phyloP scores from a whole-genome alignment of 1,140 invertebrate species.

The Cydia strobilella region DNA sequence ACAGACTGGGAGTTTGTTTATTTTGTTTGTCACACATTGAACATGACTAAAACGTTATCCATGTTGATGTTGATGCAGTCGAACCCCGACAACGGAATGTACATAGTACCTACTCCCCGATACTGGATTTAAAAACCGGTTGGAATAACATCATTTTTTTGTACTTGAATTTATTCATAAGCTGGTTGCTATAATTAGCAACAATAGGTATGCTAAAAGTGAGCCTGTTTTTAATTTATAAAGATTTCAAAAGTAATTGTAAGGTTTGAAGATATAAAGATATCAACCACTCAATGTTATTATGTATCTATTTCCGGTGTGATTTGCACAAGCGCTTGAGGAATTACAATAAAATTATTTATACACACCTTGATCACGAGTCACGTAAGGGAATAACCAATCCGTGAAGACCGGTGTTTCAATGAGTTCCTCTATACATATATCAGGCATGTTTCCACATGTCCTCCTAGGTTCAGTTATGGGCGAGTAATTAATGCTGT shows the following conservation, averaged over 20 bases:
- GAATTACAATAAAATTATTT: slow-evolving; percentile 12
- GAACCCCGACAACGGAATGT: neutral
- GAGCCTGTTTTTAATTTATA: neutral
- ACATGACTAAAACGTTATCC: slow-evolving; percentile 23
- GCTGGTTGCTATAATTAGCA: slow-evolving; percentile 11
- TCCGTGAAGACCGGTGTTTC: neutral
- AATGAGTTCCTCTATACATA: neutral
- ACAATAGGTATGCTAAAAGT: neutral
- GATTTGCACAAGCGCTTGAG: neutral
- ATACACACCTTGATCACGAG: slow-evolving; percentile 7
- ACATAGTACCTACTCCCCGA: neutral
- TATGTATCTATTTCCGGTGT: neutral
- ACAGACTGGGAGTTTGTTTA: slow-evolving; percentile 6
- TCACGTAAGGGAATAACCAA: slow-evolving; percentile 1
- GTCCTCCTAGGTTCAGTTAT: neutral
- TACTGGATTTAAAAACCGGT: slow-evolving; percentile 21
- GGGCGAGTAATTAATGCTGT: slow-evolving; percentile 54
- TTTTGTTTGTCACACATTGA: slow-evolving; percentile 16
- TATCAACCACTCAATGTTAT: neutral
- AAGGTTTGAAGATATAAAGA: neutral
- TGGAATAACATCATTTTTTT: neutral
- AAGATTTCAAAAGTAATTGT: too few relatives aligned
- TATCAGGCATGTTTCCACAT: neutral
- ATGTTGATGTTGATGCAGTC: slow-evolving; percentile 18
- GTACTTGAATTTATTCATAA: slow-evolving; percentile 14